Conservation (phyloP, 2,797 vertebrate genomes). For the Sebastes jordani region DNA sequence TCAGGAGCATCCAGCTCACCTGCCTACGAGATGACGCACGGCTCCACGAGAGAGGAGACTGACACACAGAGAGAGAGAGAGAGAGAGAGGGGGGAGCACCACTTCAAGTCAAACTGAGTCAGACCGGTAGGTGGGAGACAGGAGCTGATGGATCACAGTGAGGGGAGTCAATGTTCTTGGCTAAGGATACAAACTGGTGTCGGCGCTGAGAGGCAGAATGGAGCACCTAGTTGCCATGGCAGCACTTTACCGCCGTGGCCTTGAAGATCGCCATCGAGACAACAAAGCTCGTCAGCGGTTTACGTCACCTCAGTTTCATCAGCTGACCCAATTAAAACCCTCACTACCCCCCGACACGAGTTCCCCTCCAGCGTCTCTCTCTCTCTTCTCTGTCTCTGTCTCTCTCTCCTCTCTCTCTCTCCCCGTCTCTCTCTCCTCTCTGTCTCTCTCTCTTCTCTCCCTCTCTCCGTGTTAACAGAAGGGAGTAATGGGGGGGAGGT, state of each 20-base stretch:
- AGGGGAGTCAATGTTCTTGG: slow-evolving; percentile 35
- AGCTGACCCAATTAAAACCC: slow-evolving; percentile 40
- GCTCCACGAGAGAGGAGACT: not conserved
- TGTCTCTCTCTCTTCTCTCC: not conserved
- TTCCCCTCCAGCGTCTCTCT: not conserved
- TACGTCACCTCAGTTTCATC: slow-evolving; percentile 52
- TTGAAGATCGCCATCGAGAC: slow-evolving; percentile 34
- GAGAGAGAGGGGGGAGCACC: not conserved
- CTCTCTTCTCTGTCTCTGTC: not conserved
- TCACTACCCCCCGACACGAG: slow-evolving; percentile 8
- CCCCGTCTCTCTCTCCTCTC: too few species aligned
- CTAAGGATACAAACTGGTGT: slow-evolving; percentile 33
- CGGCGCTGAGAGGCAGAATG: slow-evolving; percentile 19
- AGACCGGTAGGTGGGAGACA: slow-evolving; percentile 33
- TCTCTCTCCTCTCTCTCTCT: not conserved
- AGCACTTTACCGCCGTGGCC: slow-evolving; percentile 49
- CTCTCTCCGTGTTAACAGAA: not conserved
- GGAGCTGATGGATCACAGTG: slow-evolving; percentile 15
- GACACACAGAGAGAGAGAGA: slow-evolving; percentile 1
- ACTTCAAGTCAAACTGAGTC: slow-evolving; percentile 36
- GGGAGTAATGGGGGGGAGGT: slow-evolving; percentile 38
- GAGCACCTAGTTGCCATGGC: slow-evolving; percentile 67
- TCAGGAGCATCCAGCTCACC: slow-evolving; percentile 38
- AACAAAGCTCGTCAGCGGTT: slow-evolving; percentile 35
- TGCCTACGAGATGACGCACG: slow-evolving; percentile 55